phyloP scores from a whole-genome alignment of 2,113 vertebrate genomes.

The Odocoileus hemionus region DNA sequence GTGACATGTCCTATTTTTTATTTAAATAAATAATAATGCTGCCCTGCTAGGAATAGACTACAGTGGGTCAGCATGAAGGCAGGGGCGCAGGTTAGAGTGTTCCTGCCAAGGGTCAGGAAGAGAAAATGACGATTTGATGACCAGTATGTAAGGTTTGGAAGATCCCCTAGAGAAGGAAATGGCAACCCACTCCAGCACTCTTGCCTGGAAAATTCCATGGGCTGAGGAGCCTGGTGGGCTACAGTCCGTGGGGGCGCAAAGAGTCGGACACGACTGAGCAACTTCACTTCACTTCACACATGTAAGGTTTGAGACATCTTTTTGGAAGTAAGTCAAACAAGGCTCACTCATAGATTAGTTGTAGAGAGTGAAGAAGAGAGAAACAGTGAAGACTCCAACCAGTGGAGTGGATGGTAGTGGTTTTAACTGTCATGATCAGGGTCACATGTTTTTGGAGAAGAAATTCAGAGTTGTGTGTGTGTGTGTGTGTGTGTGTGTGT shows the following conservation, averaged over 20 bases:
- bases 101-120: not conserved
- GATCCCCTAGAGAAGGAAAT: no score
- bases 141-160: not conserved
- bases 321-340: not conserved
- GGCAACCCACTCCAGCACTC: no score
- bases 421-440: not conserved
- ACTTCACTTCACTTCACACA: not conserved
- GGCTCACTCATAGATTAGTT: not conserved
- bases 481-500: not conserved
- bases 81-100: not conserved
- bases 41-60: rapidly evolving
- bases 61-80: not conserved
- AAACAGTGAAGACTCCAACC: not conserved
- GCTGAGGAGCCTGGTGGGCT: no score
- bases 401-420: not conserved
- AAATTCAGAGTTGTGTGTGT: not conserved
- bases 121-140: not conserved
- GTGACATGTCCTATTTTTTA: not conserved
- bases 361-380: not conserved
- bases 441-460: not conserved
- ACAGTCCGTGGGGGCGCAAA: no score
- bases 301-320: not conserved
- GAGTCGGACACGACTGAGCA: no score
- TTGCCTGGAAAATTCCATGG: no score
- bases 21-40: not conserved